phyloP scores from a whole-genome alignment of 2,113 vertebrate species.

The Cygnus buccinator region DNA sequence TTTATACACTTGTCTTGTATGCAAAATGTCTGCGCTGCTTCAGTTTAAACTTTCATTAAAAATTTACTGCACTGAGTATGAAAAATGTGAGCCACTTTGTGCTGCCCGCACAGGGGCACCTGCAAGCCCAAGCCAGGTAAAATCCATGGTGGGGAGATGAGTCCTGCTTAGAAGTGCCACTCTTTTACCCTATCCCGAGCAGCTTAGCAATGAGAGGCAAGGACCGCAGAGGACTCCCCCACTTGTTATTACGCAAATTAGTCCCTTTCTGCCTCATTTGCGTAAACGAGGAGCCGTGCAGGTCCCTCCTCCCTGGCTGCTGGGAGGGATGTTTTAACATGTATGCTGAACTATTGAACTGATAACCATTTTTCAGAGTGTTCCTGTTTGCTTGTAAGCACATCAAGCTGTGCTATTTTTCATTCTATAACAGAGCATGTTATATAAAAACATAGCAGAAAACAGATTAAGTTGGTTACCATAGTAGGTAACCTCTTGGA shows the following conservation, averaged over 20 bases:
- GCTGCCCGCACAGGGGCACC: not conserved
- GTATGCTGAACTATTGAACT: not conserved
- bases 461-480: not conserved
- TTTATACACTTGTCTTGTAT: not conserved
- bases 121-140: rapidly evolving
- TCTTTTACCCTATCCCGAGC: not conserved
- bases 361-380: not conserved
- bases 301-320: not conserved
- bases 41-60: not conserved
- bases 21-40: not conserved
- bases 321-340: not conserved
- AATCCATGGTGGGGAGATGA: not conserved
- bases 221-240: not conserved
- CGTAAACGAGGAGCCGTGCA: not conserved
- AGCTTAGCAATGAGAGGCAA: rapidly evolving
- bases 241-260: not conserved
- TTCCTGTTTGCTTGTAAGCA: not conserved
- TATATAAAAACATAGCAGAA: not conserved
- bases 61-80: rapidly evolving
- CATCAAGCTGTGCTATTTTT: not conserved
- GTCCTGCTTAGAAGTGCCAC: rapidly evolving
- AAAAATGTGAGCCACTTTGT: not conserved
- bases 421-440: not conserved
- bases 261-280: not conserved
- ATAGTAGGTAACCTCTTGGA: not conserved